Percentiles rank a stretch among this genome's conserved stretches.
Conservation (phyloP, 2,797 vertebrate species). For the Falco biarmicus region DNA sequence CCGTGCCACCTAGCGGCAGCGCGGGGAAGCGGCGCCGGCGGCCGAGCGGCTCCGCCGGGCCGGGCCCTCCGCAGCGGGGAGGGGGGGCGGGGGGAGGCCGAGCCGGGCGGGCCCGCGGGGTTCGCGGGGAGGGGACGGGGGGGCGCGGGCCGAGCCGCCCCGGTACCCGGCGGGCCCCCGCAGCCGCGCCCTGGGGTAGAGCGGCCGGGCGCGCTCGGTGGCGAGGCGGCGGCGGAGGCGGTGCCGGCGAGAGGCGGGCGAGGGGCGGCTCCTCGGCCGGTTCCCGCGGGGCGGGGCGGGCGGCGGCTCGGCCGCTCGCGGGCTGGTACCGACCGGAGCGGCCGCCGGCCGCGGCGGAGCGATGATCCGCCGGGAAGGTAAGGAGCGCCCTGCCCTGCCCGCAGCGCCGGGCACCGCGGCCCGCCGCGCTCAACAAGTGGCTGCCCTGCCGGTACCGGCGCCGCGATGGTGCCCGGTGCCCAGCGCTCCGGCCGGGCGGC, state of each 20-base stretch:
- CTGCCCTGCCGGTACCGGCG: not conserved
- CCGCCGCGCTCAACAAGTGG: constrained; percentile 41
- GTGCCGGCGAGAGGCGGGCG: not conserved
- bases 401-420: not conserved
- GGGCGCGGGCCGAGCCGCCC: not conserved
- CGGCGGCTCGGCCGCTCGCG: not conserved
- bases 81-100: not conserved
- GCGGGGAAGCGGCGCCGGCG: not conserved
- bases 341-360: not conserved
- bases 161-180: not conserved
- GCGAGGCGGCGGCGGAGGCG: too few species aligned
- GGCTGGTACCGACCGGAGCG: not conserved
- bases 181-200: too few species aligned
- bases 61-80: not conserved
- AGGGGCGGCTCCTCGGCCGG: not conserved
- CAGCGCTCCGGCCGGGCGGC: not conserved
- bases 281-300: not conserved
- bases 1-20: not conserved
- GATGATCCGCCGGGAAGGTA: constrained; percentile 62
- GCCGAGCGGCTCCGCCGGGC: not conserved
- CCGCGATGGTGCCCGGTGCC: not conserved
- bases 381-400: not conserved
- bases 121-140: too few species aligned
- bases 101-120: not conserved
- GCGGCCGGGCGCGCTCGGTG: not conserved